These are phyloP conservation scores for Isichthys henryi DNA, from an alignment of 2,113 vertebrate species.

Conservation along the genomic window DNA sequence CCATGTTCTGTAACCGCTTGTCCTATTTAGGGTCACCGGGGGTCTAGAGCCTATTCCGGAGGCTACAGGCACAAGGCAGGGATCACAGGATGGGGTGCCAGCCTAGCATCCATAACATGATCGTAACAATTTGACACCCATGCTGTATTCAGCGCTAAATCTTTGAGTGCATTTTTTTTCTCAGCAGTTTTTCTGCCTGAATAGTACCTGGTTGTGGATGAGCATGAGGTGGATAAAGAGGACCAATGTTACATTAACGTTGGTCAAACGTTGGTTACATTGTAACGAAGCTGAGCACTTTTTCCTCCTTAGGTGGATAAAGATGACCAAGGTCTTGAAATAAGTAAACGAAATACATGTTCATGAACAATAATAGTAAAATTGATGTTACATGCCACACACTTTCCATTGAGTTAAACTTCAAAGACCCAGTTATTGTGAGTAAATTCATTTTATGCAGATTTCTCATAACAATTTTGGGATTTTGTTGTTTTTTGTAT, in stretches of 20 bases:
- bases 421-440: background rate
- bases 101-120: background rate
- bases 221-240: background rate
- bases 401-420: background rate
- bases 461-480: background rate
- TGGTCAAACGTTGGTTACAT: too few relatives aligned
- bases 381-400: background rate
- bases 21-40: too few relatives aligned
- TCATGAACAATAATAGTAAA: background rate
- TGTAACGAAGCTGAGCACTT: too few relatives aligned
- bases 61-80: too few relatives aligned
- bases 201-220: background rate
- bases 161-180: background rate
- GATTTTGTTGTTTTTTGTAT: slow-evolving; percentile 6
- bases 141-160: slow-evolving; percentile 59
- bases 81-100: too few relatives aligned
- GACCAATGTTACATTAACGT: too few relatives aligned
- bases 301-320: slow-evolving; percentile 39
- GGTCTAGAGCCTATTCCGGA: too few relatives aligned
- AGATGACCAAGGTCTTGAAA: slow-evolving; percentile 52
- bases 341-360: background rate
- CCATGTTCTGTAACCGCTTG: background rate
- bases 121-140: slow-evolving; percentile 60
- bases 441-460: background rate
- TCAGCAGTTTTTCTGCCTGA: too few relatives aligned